Evolutionary conservation across 1,140 invertebrate genomes (phyloP), one percentile per base, ranked within the genome.

Genomic region (Caenorhabditis remanei): DNA sequence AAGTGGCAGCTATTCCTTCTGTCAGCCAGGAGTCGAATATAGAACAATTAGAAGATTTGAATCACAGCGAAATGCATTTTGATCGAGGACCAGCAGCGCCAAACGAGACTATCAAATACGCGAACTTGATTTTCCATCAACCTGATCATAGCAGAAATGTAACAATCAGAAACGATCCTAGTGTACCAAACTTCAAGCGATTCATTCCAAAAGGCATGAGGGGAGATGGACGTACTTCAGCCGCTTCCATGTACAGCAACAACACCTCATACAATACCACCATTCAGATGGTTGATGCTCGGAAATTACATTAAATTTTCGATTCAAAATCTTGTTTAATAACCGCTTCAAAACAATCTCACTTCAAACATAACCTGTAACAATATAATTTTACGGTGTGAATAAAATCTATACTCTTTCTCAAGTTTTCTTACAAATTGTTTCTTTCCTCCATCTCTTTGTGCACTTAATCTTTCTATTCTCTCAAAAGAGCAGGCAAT

Each of bases 401-500:
- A 71, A 71, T 71, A 48, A 71, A 71, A 43, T n/a, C 11, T 41
- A 41, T 14, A 53, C 56, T 58, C 19, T 58, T n/a, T 21, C 8
- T n/a, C 8, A 58, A n/a, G 8, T 8, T n/a, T 58, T 9, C 14
- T 11, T 50, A 11, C 11, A 32, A 32, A 32, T 40, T 65, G 11
- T 65, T 65, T 40, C 56, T 40, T 40, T 65, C 40, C 40, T 65
- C 9, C 67, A 65, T 13, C 40, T 40, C 32, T 41, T 65, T 65
- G 24, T 65, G 56, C n/a, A 8, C 61, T 63, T 24, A 11, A 40
- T 14, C 43, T 46, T 46, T 50, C n/a, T 24, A n/a, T 5, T 79
- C 24, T 21, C 9, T 46, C 46, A 79, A 79, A 79, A 79, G 71
- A 53, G 71, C 71, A 79, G 71, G 71, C 71, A 79, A 79, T 79